Percentiles rank a stretch among this genome's conserved stretches.
Conservation (phyloP, 2,113 vertebrate genomes). For the Chloroceryle aenea region DNA sequence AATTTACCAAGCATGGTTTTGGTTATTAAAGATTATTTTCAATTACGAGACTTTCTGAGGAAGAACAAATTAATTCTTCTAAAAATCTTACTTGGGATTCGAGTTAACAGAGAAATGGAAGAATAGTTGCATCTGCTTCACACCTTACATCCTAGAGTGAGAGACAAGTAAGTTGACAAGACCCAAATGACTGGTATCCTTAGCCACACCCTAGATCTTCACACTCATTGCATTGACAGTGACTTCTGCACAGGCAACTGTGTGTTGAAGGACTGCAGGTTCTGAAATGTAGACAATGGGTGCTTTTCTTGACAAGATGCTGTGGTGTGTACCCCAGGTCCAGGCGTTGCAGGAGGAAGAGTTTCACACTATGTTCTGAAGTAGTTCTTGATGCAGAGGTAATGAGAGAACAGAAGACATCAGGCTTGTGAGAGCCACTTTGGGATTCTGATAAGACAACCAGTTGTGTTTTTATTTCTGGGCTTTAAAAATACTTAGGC, state of each 20-base stretch:
- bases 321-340: not conserved
- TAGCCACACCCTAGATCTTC: not conserved
- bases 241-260: not conserved
- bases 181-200: not conserved
- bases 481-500: not conserved
- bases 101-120: not conserved
- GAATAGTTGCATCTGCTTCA: not conserved
- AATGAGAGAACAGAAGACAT: not conserved
- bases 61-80: not conserved
- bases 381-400: not conserved
- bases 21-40: not conserved
- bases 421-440: not conserved
- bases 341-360: not conserved
- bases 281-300: not conserved
- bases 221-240: not conserved
- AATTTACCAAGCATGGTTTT: not conserved
- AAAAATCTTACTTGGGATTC: not conserved
- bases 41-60: not conserved
- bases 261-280: not conserved
- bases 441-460: not conserved
- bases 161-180: not conserved
- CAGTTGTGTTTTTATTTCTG: not conserved
- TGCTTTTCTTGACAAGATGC: not conserved
- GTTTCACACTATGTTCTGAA: not conserved
- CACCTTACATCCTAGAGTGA: not conserved